Conservation (phyloP, 1,140 invertebrate species). For the Eurytemora carolleeae region DNA sequence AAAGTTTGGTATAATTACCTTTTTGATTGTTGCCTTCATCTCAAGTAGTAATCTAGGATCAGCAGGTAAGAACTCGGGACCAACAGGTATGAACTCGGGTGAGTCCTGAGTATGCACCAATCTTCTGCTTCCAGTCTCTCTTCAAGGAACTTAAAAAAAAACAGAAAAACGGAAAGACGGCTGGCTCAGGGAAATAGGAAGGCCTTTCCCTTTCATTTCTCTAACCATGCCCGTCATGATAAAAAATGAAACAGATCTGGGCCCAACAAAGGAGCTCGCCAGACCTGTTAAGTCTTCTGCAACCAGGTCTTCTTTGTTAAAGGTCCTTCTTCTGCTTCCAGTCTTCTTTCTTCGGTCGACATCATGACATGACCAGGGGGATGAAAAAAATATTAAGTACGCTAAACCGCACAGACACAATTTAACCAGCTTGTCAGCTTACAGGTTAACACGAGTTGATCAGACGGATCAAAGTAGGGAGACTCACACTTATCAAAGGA, state of each 20-base stretch:
- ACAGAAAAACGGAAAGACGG: too few species aligned
- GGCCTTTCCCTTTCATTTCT: not conserved
- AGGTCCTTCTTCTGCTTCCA: not conserved
- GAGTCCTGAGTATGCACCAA: not conserved
- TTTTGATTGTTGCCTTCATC: too few species aligned
- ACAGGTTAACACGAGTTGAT: too few species aligned
- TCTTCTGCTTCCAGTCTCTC: not conserved
- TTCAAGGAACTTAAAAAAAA: not conserved
- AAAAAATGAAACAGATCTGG: not conserved
- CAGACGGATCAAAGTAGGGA: too few species aligned
- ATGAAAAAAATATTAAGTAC: too few species aligned
- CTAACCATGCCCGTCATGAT: not conserved
- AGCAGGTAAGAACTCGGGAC: too few species aligned
- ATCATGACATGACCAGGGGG: not conserved
- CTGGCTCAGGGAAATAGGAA: not conserved
- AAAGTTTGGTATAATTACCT: not conserved
- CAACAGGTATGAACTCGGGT: not conserved
- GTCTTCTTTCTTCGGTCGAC: not conserved
- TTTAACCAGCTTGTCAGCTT: too few species aligned
- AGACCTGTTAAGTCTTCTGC: not conserved
- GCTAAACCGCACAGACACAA: too few species aligned
- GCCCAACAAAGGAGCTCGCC: not conserved
- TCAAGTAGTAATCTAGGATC: too few species aligned
- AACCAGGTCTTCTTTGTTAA: not conserved
- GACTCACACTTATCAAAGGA: too few species aligned